A percentile compares a stretch with the other conserved stretches of the same genome.
These are phyloP conservation scores for Sesamia inferens DNA, from an alignment of 2,888 invertebrate genomes.

Conservation along the genomic window DNA sequence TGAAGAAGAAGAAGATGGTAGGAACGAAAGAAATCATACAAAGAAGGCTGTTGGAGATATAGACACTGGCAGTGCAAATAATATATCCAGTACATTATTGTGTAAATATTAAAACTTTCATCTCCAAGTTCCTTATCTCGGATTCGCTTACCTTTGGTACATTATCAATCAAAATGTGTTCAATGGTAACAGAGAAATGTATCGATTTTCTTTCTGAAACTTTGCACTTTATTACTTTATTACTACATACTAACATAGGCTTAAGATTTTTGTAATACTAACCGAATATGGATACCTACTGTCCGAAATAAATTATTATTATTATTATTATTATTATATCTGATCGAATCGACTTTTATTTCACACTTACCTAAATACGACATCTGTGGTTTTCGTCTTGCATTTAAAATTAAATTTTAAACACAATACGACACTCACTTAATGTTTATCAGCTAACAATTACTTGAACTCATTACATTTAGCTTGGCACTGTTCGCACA, in stretches of 20 bases:
- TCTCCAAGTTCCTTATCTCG: background rate
- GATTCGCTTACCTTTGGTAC: conserved; percentile 12
- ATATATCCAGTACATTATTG: conserved; percentile 18
- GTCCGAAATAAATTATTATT: too few species aligned
- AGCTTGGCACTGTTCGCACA: background rate
- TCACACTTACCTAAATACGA: background rate
- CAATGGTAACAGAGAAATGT: conserved; percentile 9
- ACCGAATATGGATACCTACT: too few species aligned
- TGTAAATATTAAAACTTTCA: conserved; percentile 38
- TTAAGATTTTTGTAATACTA: too few species aligned
- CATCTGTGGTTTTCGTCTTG: background rate
- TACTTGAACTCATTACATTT: background rate
- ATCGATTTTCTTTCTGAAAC: conserved; percentile 23
- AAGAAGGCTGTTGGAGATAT: background rate
- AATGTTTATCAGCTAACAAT: background rate
- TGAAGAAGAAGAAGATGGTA: too few species aligned
- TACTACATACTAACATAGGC: too few species aligned
- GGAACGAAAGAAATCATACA: too few species aligned
- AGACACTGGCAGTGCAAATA: conserved; percentile 21
- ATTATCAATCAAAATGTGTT: conserved; percentile 11
- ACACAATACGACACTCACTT: background rate
- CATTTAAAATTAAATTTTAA: background rate
- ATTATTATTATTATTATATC: background rate
- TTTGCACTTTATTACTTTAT: background rate
- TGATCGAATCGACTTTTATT: background rate